phyloP scores from a whole-genome alignment of 2,113 vertebrate species.

The Ovis aries region DNA sequence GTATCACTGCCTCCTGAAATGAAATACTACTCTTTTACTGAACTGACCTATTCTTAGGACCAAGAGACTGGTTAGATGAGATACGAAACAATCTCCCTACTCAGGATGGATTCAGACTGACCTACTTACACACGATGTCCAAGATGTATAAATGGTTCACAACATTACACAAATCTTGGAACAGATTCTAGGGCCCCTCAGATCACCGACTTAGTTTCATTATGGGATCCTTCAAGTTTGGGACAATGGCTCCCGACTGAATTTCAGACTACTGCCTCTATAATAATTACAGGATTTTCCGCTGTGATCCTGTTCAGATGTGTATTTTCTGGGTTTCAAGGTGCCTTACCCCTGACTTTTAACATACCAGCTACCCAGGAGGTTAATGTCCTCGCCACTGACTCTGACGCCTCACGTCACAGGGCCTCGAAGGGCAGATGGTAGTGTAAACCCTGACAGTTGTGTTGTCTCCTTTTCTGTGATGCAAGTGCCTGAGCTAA shows the following conservation, averaged over 20 bases:
- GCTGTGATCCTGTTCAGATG: background rate
- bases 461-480: background rate
- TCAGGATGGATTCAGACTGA: background rate
- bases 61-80: background rate
- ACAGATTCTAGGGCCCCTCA: background rate
- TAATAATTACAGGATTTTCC: background rate
- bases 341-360: background rate
- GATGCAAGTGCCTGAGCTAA: background rate
- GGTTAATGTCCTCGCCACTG: background rate
- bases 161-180: background rate
- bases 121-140: background rate
- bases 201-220: background rate
- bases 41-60: background rate
- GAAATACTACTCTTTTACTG: background rate
- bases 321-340: background rate
- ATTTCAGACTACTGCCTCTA: background rate
- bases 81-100: background rate
- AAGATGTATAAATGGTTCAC: background rate
- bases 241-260: background rate
- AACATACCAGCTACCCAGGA: background rate
- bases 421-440: background rate
- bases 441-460: background rate
- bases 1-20: background rate
- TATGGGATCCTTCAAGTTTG: background rate
- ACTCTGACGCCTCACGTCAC: background rate